Conservation (phyloP, 2,888 invertebrate species). For the Pherbina coryleti region DNA sequence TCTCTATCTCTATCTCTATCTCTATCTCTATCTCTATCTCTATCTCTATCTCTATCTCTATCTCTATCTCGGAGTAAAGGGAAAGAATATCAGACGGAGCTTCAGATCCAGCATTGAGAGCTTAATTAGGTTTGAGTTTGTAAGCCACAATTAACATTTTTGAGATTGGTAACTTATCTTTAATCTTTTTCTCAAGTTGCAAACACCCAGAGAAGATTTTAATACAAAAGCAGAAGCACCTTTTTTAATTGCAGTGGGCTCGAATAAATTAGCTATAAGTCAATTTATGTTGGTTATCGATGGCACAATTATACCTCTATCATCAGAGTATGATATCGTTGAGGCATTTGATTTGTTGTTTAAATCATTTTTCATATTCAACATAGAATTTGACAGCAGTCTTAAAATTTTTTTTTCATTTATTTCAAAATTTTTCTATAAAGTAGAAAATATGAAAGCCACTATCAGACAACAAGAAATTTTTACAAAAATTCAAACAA, state of each 20-base stretch:
- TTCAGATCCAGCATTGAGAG: not conserved
- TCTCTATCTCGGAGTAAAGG: not conserved
- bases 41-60: no score
- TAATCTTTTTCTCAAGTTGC: not conserved
- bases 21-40: no score
- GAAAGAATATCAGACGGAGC: not conserved
- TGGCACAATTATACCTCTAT: not conserved
- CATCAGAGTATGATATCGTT: not conserved
- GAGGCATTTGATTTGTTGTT: not conserved
- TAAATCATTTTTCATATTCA: not conserved
- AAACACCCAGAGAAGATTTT: not conserved
- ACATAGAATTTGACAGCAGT: not conserved
- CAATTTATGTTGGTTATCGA: not conserved
- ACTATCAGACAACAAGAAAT: no score
- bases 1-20: no score
- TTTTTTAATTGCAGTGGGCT: not conserved
- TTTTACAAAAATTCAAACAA: no score
- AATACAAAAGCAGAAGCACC: not conserved
- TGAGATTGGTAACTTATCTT: not conserved
- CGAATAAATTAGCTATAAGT: not conserved
- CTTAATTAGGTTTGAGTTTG: not conserved
- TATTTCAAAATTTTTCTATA: no score
- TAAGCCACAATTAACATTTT: not conserved
- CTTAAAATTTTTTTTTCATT: no score
- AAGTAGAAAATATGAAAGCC: no score